Conservation (phyloP, 2,888 invertebrate species). For the Phyllotreta cruciferae region DNA sequence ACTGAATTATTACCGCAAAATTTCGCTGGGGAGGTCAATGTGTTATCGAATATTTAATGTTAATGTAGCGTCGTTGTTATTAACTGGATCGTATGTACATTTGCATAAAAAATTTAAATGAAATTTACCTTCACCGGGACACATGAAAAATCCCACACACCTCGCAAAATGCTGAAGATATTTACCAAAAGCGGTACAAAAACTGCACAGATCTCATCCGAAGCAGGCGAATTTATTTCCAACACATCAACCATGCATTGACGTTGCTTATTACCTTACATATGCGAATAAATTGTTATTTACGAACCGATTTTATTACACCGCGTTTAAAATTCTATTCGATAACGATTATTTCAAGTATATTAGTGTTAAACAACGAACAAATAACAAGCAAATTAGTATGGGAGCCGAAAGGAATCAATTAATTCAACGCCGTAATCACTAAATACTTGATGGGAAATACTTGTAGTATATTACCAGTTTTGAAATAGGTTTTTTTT, state of each 20-base stretch:
- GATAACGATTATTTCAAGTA: not conserved
- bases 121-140: not conserved
- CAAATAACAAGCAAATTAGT: slow-evolving; percentile 18
- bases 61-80: no score
- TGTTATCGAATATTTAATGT: no score
- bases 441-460: slow-evolving; percentile 14
- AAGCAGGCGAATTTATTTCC: not conserved
- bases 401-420: not conserved
- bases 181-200: slow-evolving; percentile 15
- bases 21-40: no score
- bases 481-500: not conserved
- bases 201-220: slow-evolving; percentile 10
- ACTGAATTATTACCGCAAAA: no score
- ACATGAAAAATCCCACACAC: no score
- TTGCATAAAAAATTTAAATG: not conserved
- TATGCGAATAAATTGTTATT: slow-evolving; percentile 8
- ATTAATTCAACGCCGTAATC: slow-evolving; percentile 16
- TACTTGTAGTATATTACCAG: slow-evolving; percentile 7
- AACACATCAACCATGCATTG: not conserved
- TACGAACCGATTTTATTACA: not conserved
- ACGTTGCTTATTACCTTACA: slow-evolving; percentile 8
- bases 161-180: not conserved
- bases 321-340: no score
- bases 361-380: slow-evolving; percentile 24
- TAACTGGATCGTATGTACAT: no score